Percentiles rank a stretch among this genome's conserved stretches.
Conservation (phyloP, 2,888 invertebrate species). For the Zygaena filipendulae region DNA sequence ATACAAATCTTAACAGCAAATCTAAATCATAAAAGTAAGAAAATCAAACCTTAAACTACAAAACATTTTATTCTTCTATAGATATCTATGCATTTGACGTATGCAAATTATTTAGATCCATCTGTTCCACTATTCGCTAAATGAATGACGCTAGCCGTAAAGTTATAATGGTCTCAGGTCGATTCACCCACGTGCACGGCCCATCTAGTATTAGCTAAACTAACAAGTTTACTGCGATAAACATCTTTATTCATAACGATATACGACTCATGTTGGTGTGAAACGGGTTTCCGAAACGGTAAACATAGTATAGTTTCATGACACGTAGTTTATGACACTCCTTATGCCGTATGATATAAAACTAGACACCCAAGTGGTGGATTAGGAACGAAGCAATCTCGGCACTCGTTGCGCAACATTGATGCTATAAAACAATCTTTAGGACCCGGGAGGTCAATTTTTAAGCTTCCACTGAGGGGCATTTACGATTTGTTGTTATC, state of each 20-base stretch:
- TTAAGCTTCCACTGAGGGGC: slow-evolving; percentile 31
- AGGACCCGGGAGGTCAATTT: slow-evolving; percentile 43
- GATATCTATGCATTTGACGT: too few species aligned
- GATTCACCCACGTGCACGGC: slow-evolving; percentile 48
- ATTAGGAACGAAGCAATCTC: slow-evolving; percentile 43
- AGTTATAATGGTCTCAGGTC: slow-evolving; percentile 38
- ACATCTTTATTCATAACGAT: too few species aligned
- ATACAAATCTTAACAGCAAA: too few species aligned
- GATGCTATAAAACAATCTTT: slow-evolving; percentile 29
- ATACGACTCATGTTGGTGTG: too few species aligned
- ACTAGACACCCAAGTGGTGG: slow-evolving; percentile 63
- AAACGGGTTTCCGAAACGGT: too few species aligned
- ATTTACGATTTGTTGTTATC: slow-evolving; percentile 61
- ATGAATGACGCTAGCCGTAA: slow-evolving; percentile 54
- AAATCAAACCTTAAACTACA: slow-evolving; percentile 9
- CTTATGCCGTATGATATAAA: slow-evolving; percentile 49
- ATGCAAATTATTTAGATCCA: slow-evolving; percentile 33
- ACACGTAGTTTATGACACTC: slow-evolving; percentile 46
- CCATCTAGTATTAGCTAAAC: too few species aligned
- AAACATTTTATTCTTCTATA: too few species aligned
- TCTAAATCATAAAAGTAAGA: slow-evolving; percentile 11
- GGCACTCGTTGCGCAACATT: slow-evolving; percentile 41
- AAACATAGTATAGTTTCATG: slow-evolving; percentile 22
- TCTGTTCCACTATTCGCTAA: slow-evolving; percentile 45
- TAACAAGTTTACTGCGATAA: too few species aligned